Percentiles rank a stretch among this genome's conserved stretches.
These are phyloP conservation scores for Rachycentron canadum DNA, from an alignment of 2,797 vertebrate genomes.

Conservation along the genomic window DNA sequence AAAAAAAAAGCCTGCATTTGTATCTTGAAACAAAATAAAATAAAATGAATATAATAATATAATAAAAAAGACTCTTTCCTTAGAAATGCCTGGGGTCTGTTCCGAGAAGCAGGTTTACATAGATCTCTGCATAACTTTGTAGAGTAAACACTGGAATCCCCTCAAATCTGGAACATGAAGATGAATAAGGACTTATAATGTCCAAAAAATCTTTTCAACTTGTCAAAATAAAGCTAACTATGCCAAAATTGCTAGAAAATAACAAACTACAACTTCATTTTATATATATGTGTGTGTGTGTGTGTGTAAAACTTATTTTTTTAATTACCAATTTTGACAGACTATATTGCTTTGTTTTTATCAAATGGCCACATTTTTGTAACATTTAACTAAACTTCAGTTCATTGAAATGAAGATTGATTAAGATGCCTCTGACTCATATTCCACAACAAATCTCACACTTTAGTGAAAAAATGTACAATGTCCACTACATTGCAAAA, in stretches of 20 bases:
- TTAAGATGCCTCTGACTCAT: neutral
- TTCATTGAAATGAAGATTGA: neutral
- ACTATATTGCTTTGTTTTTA: too few relatives aligned
- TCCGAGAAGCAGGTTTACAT: neutral
- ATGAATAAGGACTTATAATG: neutral
- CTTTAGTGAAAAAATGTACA: neutral
- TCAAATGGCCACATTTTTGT: neutral
- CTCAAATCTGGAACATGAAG: constrained; percentile 1
- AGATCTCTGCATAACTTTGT: neutral
- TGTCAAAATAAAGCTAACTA: neutral
- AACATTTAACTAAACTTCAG: neutral
- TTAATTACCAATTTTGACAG: too few relatives aligned
- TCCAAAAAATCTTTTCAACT: neutral
- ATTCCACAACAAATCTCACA: neutral
- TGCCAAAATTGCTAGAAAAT: neutral
- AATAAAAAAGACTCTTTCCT: neutral
- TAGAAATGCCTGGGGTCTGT: constrained; percentile 3
- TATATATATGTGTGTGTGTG: too few relatives aligned
- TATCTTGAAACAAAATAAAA: neutral
- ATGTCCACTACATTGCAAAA: neutral
- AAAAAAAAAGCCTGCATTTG: neutral
- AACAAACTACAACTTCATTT: too few relatives aligned
- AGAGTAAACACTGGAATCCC: neutral
- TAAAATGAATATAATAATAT: neutral
- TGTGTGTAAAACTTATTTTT: too few relatives aligned